Evolutionary conservation across 1,140 invertebrate species (phyloP).

Genomic region (Choristoneura fumiferana): DNA sequence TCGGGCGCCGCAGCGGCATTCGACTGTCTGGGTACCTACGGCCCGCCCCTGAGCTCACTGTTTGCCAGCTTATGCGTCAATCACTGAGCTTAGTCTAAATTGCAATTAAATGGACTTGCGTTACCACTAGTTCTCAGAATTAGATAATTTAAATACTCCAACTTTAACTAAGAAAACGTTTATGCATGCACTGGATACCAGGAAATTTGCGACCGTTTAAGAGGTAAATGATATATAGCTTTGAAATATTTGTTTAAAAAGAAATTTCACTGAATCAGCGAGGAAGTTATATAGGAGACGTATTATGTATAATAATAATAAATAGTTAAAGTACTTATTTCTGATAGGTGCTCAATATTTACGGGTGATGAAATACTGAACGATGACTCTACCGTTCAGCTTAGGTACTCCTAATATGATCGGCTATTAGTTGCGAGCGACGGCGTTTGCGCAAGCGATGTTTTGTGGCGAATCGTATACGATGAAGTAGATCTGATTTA

Average conservation of each 20-base stretch:
- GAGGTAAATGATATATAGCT: neutral
- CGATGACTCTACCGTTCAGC: no score
- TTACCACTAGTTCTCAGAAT: constrained; percentile 22
- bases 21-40: constrained; percentile 41
- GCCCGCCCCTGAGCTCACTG: constrained; percentile 43
- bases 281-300: neutral
- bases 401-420: constrained; percentile 7
- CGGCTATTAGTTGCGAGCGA: neutral
- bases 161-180: neutral
- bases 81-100: constrained; percentile 57
- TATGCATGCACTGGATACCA: neutral
- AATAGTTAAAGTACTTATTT: neutral
- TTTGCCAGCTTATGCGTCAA: constrained; percentile 56
- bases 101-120: constrained; percentile 50
- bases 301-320: neutral
- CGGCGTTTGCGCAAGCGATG: neutral
- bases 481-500: constrained; percentile 43
- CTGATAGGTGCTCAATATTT: neutral
- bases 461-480: neutral
- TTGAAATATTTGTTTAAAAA: neutral
- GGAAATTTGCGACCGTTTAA: neutral
- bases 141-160: constrained; percentile 21
- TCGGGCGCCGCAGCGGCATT: constrained; percentile 30
- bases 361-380: neutral
- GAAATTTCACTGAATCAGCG: neutral